Conservation (phyloP, 2,113 vertebrate species). For the Euleptes europaea region DNA sequence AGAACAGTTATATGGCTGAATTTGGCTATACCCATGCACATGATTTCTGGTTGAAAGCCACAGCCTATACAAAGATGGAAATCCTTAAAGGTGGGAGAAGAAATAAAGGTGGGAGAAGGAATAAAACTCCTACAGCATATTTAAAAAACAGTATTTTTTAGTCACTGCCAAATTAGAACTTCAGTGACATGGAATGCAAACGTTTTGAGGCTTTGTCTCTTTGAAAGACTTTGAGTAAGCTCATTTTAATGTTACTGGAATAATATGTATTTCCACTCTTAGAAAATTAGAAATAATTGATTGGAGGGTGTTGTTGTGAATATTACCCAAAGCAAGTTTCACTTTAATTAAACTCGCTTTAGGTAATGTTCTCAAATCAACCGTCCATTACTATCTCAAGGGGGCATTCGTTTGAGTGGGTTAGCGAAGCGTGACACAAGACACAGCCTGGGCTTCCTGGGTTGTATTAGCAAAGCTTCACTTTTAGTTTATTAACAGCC, state of each 20-base stretch:
- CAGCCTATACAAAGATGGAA: not conserved
- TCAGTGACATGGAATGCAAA: not conserved
- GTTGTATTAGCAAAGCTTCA: conserved; percentile 39
- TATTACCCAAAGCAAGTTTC: conserved; percentile 3
- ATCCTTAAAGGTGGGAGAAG: not conserved
- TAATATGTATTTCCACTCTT: not conserved
- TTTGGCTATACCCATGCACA: no score
- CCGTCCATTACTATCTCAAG: not conserved
- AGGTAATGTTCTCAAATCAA: no score
- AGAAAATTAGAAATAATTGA: not conserved
- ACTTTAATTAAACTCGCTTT: conserved; percentile 45
- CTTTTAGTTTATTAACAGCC: conserved; percentile 47
- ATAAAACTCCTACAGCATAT: no score
- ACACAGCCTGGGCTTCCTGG: conserved; percentile 43
- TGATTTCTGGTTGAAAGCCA: not conserved
- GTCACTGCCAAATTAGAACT: not conserved
- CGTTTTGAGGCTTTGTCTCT: conserved; percentile 5
- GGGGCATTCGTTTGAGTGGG: not conserved
- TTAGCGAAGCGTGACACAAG: conserved; percentile 23
- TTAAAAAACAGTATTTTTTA: rapidly evolving
- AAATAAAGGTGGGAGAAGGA: not conserved
- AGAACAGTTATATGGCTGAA: not conserved
- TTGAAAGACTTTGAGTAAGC: not conserved
- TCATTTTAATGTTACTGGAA: not conserved
- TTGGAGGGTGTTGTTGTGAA: conserved; percentile 30